phyloP scores from a whole-genome alignment of 2,113 vertebrate species.

The Pogonocichla stellata region DNA sequence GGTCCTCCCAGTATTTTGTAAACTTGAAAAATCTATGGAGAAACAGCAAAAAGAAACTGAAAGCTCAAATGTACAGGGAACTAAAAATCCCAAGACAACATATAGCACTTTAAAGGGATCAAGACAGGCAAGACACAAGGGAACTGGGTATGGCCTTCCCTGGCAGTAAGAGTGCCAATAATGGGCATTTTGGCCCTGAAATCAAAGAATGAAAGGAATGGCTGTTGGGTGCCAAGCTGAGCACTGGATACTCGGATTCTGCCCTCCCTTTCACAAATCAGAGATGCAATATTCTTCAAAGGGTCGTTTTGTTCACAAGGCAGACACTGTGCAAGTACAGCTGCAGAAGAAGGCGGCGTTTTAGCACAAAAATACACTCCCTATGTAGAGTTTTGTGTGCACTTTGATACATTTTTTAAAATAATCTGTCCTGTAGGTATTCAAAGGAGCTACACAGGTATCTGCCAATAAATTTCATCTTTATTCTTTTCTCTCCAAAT shows the following conservation, averaged over 20 bases:
- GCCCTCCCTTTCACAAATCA: not conserved
- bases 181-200: not conserved
- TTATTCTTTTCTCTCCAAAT: slow-evolving; percentile 49
- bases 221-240: slow-evolving; percentile 7
- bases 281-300: not conserved
- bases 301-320: slow-evolving; percentile 1
- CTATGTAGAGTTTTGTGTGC: not conserved
- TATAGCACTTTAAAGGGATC: not conserved
- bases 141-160: not conserved
- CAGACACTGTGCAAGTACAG: slow-evolving; percentile 8
- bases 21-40: not conserved
- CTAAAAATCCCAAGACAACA: not conserved
- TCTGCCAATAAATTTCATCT: slow-evolving; percentile 30
- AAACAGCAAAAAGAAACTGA: not conserved
- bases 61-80: not conserved
- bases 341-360: not conserved
- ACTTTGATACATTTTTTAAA: not conserved
- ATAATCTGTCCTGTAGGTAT: slow-evolving; percentile 56
- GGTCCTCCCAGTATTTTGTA: too few relatives aligned
- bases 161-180: not conserved
- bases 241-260: not conserved
- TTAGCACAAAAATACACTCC: not conserved
- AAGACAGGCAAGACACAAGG: not conserved
- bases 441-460: slow-evolving; percentile 61
- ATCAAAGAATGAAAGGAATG: not conserved